A percentile compares a stretch with the other conserved stretches of the same genome.
These are phyloP conservation scores for Augiades crinisus DNA, from an alignment of 2,888 invertebrate genomes.

Conservation along the genomic window DNA sequence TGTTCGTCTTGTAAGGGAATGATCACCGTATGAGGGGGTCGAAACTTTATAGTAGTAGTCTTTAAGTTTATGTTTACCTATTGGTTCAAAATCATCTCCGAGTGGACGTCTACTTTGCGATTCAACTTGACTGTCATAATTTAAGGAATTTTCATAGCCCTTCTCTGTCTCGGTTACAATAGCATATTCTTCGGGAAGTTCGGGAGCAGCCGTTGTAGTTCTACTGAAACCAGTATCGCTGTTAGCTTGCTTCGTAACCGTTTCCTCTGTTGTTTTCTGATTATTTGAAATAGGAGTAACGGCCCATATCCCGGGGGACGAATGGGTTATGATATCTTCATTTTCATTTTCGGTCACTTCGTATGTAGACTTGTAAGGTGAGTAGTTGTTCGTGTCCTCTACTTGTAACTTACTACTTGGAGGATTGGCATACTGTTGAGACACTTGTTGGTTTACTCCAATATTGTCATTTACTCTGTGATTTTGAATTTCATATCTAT, in stretches of 20 bases:
- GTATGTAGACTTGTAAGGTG: conserved; percentile 55
- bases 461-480: conserved; percentile 57
- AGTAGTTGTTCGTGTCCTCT: conserved; percentile 39
- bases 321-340: conserved; percentile 54
- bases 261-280: conserved; percentile 51
- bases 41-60: conserved; percentile 75
- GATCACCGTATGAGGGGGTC: conserved; percentile 61
- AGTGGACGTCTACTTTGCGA: conserved; percentile 72
- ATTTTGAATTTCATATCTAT: conserved; percentile 58
- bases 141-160: conserved; percentile 65
- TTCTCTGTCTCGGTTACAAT: conserved; percentile 71
- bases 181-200: conserved; percentile 63
- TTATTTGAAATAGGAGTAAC: conserved; percentile 53
- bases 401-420: conserved; percentile 44
- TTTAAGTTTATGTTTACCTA: conserved; percentile 66
- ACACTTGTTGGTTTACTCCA: conserved; percentile 58
- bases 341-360: conserved; percentile 71
- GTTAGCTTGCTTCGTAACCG: conserved; percentile 47
- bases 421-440: conserved; percentile 53
- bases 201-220: conserved; percentile 52
- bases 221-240: conserved; percentile 42
- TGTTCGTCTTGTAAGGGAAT: conserved; percentile 56
- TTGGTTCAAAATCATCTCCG: conserved; percentile 72
- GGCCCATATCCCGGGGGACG: conserved; percentile 61
- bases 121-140: conserved; percentile 65